Evolutionary conservation across 2,113 vertebrate species (phyloP).

Genomic region (Morphnarchus princeps): DNA sequence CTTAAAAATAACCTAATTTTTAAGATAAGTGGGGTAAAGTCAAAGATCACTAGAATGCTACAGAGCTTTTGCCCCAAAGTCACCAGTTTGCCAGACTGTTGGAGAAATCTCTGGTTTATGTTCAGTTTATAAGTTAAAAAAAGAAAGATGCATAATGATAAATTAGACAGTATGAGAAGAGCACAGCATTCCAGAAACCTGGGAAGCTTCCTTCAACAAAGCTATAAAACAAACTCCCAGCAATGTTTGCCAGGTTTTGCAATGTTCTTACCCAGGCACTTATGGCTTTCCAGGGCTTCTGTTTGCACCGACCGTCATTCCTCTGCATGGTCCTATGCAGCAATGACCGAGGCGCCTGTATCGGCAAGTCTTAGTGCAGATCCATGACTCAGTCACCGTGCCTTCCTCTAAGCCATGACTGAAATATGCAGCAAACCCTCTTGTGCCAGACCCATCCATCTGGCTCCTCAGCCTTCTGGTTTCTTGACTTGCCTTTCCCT

Average conservation of each 20-base stretch:
- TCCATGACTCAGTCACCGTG: neutral
- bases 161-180: neutral
- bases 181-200: neutral
- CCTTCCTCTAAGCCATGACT: neutral
- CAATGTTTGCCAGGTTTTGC: neutral
- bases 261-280: conserved; percentile 14
- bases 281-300: neutral
- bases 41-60: neutral
- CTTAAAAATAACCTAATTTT: neutral
- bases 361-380: neutral
- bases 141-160: neutral
- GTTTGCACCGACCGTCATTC: neutral
- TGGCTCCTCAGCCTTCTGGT: neutral
- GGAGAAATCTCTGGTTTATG: neutral
- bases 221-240: neutral
- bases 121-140: neutral
- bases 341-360: neutral
- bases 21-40: neutral
- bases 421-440: neutral
- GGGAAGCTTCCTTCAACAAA: neutral
- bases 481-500: conserved; percentile 6
- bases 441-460: neutral
- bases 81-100: neutral
- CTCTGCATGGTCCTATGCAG: neutral
- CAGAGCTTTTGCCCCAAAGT: neutral